phyloP scores from a whole-genome alignment of 2,797 vertebrate genomes.

The Characodon lateralis region DNA sequence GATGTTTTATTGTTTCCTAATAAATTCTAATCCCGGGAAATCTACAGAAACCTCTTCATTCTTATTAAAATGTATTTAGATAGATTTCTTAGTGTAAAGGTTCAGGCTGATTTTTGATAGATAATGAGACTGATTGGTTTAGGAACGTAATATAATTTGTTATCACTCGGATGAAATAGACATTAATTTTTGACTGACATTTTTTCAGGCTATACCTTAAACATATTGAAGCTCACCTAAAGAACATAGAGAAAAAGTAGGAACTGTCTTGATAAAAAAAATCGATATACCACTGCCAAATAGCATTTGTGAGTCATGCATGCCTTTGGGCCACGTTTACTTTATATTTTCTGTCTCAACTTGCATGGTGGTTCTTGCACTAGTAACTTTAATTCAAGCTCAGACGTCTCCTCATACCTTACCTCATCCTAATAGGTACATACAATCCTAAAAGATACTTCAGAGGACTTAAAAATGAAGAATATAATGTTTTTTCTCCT shows the following conservation, averaged over 20 bases:
- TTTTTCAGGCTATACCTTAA: slow-evolving; percentile 43
- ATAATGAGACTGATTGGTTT: neutral
- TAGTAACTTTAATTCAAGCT: slow-evolving; percentile 76
- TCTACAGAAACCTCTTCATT: neutral
- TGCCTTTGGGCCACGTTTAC: slow-evolving; percentile 74
- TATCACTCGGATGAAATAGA: neutral
- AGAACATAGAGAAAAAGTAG: slow-evolving; percentile 70
- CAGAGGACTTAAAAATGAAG: neutral
- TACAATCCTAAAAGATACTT: neutral
- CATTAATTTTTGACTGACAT: slow-evolving; percentile 54
- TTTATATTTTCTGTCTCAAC: slow-evolving; percentile 79
- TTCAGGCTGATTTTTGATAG: neutral
- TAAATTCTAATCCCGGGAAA: neutral
- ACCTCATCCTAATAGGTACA: slow-evolving; percentile 32
- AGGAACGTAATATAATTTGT: neutral
- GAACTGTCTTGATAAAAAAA: slow-evolving; percentile 44
- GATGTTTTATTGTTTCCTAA: neutral
- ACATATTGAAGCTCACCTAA: slow-evolving; percentile 27
- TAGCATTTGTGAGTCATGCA: slow-evolving; percentile 79
- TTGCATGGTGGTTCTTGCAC: slow-evolving; percentile 67
- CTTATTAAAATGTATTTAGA: neutral
- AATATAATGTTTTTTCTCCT: neutral
- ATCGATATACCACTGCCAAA: slow-evolving; percentile 73
- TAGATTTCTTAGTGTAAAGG: neutral
- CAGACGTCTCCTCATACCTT: slow-evolving; percentile 55